A percentile compares a stretch with the other conserved stretches of the same genome.
phyloP scores from a whole-genome alignment of 2,888 invertebrate genomes.

The Liodrosophila aerea region DNA sequence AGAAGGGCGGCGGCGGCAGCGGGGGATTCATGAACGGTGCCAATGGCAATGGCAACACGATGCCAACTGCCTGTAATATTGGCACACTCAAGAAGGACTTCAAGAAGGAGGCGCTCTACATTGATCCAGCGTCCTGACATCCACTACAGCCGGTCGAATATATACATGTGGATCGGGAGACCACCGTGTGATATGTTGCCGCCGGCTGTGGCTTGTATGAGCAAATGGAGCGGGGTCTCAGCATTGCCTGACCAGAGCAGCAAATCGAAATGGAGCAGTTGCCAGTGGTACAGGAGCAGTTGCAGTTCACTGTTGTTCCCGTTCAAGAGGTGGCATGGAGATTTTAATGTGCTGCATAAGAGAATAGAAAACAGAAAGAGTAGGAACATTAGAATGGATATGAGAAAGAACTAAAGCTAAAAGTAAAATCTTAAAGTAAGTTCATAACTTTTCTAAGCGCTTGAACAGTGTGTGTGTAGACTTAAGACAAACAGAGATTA shows the following conservation, averaged over 20 bases:
- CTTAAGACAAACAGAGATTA: slow-evolving; percentile 17
- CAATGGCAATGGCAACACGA: slow-evolving; percentile 54
- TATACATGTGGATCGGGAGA: slow-evolving; percentile 96
- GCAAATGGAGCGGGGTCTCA: slow-evolving; percentile 57
- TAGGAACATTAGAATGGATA: slow-evolving; percentile 19
- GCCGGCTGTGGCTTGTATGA: slow-evolving; percentile 68
- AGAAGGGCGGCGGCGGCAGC: slow-evolving; percentile 81
- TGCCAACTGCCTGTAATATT: slow-evolving; percentile 62
- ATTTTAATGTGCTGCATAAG: slow-evolving; percentile 56
- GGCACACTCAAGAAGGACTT: slow-evolving; percentile 86
- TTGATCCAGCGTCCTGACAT: slow-evolving; percentile 90
- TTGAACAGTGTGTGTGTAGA: slow-evolving; percentile 49
- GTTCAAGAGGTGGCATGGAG: slow-evolving; percentile 60
- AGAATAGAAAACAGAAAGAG: neutral
- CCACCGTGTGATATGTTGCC: slow-evolving; percentile 89
- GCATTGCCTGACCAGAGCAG: slow-evolving; percentile 51
- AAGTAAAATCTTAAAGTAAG: slow-evolving; percentile 38
- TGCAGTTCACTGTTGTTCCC: slow-evolving; percentile 32
- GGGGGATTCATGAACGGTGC: slow-evolving; percentile 62
- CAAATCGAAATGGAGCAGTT: slow-evolving; percentile 6
- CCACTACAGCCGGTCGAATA: slow-evolving; percentile 95
- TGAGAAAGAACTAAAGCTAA: slow-evolving; percentile 44
- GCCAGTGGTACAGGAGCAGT: slow-evolving; percentile 1
- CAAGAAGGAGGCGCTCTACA: slow-evolving; percentile 82
- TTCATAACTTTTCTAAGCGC: slow-evolving; percentile 68